Percentiles rank a stretch among this genome's conserved stretches.
Evolutionary conservation across 2,888 invertebrate genomes (phyloP).

Genomic region (Stenodema calcarata): DNA sequence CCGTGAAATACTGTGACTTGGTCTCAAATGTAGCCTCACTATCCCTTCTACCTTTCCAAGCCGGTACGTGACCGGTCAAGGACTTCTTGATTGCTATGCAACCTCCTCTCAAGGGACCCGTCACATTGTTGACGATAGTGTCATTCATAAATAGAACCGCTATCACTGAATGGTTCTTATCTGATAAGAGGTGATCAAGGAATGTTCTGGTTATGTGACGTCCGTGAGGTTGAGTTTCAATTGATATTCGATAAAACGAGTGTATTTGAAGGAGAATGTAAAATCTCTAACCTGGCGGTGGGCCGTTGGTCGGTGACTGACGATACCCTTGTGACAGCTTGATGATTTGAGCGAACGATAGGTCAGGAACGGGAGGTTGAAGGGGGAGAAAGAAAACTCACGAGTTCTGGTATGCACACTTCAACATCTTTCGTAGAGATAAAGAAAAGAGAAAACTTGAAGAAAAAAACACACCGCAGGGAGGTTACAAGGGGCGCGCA

Average conservation of each 20-base stretch:
- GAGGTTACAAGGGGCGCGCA: neutral
- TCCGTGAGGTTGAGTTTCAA: neutral
- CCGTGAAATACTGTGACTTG: too few relatives aligned
- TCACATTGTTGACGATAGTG: neutral
- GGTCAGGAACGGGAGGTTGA: slow-evolving; percentile 20
- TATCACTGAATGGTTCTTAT: neutral
- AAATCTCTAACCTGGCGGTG: slow-evolving; percentile 25
- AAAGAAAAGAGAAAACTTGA: neutral
- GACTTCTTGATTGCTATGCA: neutral
- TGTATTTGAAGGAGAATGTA: neutral
- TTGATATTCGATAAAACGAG: neutral
- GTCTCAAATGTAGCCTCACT: neutral
- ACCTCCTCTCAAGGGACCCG: neutral
- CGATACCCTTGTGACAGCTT: slow-evolving; percentile 37
- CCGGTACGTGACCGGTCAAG: neutral
- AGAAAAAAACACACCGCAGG: neutral
- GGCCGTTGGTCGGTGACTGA: slow-evolving; percentile 36
- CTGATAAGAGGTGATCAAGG: neutral
- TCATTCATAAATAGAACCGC: neutral
- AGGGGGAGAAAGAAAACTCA: neutral
- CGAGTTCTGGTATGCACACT: neutral
- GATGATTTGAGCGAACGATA: neutral
- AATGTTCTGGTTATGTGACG: neutral
- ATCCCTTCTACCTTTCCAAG: neutral
- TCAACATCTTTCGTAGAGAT: neutral